Base-by-base conservation (phyloP, 2,888 invertebrate genomes). In the Sceliomorpha sp. region DNA sequence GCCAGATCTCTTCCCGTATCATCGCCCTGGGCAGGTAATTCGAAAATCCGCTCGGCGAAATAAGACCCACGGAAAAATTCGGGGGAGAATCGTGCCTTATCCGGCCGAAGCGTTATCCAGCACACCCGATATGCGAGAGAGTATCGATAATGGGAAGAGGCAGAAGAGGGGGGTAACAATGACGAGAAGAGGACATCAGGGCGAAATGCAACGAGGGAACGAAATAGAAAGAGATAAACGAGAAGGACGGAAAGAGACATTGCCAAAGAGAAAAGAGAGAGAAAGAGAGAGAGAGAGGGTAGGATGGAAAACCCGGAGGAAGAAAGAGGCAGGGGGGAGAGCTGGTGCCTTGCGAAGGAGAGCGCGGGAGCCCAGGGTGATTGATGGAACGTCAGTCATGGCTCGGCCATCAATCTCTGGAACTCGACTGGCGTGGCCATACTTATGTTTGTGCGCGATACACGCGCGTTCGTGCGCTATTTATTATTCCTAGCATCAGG, bases 321-420 rank as follows among this genome's bases (percentile, higher is more conserved):
- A 12, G 10, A 34, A 17, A 36, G 47, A 66, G 63, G 68, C 63
- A 74, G 77, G 36, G 47, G 64, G 63, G 68, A 60, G 73, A 76
- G 77, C 73, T 76, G 78, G 78, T 78, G 70, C 71, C 75, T 71
- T 62, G 76, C 64, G 79, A 78, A 56, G 72, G n/a, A n/a, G n/a
- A n/a, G n/a, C n/a, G n/a, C n/a, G n/a, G n/a, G n/a, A 79, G 73
- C 72, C 70, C 73, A 73, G 63, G 79, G 80, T 87, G 88, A 88
- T 88, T 84, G 88, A 87, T 88, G 86, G 87, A 86, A 79, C 81
- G 86, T 87, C 86, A 87, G 86, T 86, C 86, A 86, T 82, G 86
- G 77, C 81, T 75, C 75, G 80, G 85, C 88, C 85, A 88, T 88
- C 87, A 85, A 88, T 88, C 88, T 85, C 81, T 70, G 70, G 60